phyloP scores from a whole-genome alignment of 2,113 vertebrate species.

The Paralichthys olivaceus region DNA sequence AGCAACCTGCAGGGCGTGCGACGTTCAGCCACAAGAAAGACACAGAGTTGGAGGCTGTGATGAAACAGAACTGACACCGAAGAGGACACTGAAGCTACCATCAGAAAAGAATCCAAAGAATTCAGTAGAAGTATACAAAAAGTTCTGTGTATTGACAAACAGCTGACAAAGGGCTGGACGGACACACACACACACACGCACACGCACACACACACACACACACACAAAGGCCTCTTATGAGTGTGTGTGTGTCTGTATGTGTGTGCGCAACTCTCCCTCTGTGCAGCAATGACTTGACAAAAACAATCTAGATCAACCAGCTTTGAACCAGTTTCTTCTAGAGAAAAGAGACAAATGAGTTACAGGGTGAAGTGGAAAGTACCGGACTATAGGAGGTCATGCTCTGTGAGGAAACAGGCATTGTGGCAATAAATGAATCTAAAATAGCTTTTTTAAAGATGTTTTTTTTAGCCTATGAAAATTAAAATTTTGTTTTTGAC shows the following conservation, averaged over 20 bases:
- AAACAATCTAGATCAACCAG: slow-evolving; percentile 32
- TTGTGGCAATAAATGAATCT: not conserved
- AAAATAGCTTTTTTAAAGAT: not conserved
- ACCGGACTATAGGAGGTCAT: slow-evolving; percentile 3
- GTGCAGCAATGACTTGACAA: slow-evolving; percentile 29
- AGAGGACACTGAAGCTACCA: not conserved
- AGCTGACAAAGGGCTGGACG: slow-evolving; percentile 22
- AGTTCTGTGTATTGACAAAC: not conserved
- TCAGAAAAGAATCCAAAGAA: not conserved
- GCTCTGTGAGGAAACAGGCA: not conserved
- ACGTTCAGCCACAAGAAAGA: not conserved
- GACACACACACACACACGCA: not conserved
- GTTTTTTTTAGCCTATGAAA: not conserved
- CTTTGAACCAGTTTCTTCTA: slow-evolving; percentile 27
- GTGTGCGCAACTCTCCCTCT: slow-evolving; percentile 13
- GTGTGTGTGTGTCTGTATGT: not conserved
- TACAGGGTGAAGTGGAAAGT: slow-evolving; percentile 22
- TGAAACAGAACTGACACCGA: not conserved
- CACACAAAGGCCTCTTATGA: not conserved
- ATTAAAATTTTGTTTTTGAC: not conserved
- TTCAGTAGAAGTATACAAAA: not conserved
- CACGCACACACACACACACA: not conserved
- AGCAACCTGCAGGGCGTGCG: slow-evolving; percentile 25
- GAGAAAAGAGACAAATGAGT: not conserved
- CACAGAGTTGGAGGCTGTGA: not conserved